Evolutionary conservation across 2,797 vertebrate species (phyloP).

Genomic region (Rhinoraja longicauda): DNA sequence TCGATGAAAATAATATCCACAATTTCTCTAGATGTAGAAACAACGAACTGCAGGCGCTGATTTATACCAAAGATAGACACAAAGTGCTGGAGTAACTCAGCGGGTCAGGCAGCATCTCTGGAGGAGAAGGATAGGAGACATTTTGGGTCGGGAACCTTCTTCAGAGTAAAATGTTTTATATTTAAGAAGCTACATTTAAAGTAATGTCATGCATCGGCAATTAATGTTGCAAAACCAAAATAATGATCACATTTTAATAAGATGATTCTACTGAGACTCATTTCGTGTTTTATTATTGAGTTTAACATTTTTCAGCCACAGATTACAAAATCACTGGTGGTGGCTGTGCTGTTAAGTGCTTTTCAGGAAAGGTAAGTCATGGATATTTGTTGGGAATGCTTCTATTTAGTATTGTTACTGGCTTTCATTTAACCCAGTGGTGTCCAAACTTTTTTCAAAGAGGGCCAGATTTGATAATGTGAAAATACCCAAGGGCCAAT

Average conservation of each 20-base stretch:
- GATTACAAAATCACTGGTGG: neutral
- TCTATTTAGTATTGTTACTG: neutral
- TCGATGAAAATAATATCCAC: too few species aligned
- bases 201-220: neutral
- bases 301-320: neutral
- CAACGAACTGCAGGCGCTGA: too few species aligned
- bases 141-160: too few species aligned
- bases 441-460: too few species aligned
- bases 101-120: too few species aligned
- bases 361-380: neutral
- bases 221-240: slow-evolving; percentile 16
- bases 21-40: too few species aligned
- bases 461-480: too few species aligned
- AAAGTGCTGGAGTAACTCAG: too few species aligned
- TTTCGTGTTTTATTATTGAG: neutral
- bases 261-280: neutral
- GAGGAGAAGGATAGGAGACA: too few species aligned
- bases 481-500: too few species aligned
- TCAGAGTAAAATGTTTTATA: neutral
- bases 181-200: neutral
- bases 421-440: too few species aligned
- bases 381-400: neutral
- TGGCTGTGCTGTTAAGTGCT: neutral
- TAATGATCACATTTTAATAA: neutral
- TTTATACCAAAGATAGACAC: too few species aligned